Conservation (phyloP, 2,113 vertebrate genomes). For the Semicossyphus pulcher region DNA sequence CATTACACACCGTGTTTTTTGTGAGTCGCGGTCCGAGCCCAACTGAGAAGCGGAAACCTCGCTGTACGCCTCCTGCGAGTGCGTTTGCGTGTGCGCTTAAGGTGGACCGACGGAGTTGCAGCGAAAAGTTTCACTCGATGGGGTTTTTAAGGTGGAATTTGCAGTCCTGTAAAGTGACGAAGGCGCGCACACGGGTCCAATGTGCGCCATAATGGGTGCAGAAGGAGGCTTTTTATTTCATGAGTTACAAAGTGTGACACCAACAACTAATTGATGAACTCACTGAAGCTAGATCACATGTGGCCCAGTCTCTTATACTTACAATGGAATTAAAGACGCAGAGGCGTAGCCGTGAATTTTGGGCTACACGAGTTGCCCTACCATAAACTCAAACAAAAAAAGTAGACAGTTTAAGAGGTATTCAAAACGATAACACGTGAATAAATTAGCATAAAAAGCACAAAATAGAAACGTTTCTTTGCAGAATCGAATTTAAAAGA, state of each 20-base stretch:
- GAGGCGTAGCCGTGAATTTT: background rate
- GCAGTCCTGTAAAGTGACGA: conserved; percentile 45
- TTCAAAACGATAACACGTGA: too few species aligned
- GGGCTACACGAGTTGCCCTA: background rate
- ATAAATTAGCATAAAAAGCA: background rate
- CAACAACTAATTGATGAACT: background rate
- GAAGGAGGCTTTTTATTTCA: conserved; percentile 13
- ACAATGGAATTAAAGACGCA: background rate
- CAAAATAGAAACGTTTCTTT: background rate
- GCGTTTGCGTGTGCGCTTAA: conserved; percentile 86
- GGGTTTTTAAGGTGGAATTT: conserved; percentile 82
- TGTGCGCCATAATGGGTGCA: conserved; percentile 26
- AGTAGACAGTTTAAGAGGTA: background rate
- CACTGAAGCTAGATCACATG: background rate
- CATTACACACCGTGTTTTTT: conserved; percentile 79
- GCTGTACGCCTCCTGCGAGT: conserved; percentile 79
- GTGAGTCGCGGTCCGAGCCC: conserved; percentile 86
- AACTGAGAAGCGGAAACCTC: conserved; percentile 85
- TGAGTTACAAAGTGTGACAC: background rate
- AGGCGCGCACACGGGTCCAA: conserved; percentile 43
- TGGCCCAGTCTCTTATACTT: background rate
- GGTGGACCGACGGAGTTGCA: conserved; percentile 79
- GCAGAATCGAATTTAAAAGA: background rate
- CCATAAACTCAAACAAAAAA: background rate
- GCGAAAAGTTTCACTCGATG: conserved; percentile 72